Percentiles rank a stretch among this genome's conserved stretches.
Conservation (phyloP, 2,888 invertebrate species). For the Epistrophe eligans region DNA sequence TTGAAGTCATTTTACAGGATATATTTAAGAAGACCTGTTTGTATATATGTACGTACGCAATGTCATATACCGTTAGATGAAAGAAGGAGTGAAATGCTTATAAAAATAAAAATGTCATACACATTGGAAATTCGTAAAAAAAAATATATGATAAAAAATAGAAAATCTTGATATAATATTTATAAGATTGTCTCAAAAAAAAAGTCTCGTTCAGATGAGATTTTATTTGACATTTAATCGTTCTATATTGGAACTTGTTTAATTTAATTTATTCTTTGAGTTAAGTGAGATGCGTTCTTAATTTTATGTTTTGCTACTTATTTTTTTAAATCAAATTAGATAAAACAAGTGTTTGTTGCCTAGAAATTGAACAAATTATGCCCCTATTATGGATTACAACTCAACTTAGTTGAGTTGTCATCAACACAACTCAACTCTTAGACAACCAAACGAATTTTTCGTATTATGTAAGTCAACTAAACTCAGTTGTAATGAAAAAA, state of each 20-base stretch:
- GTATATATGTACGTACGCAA: not conserved
- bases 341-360: not conserved
- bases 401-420: too few relatives aligned
- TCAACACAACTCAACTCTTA: too few relatives aligned
- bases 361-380: too few relatives aligned
- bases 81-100: not conserved
- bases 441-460: too few relatives aligned
- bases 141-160: not conserved
- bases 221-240: slow-evolving; percentile 1
- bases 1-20: not conserved
- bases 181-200: not conserved
- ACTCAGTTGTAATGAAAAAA: too few relatives aligned
- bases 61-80: slow-evolving; percentile 12
- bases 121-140: not conserved
- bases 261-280: not conserved
- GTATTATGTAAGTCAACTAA: too few relatives aligned
- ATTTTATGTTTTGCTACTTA: not conserved
- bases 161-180: not conserved
- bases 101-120: not conserved
- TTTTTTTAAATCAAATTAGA: not conserved
- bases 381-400: too few relatives aligned
- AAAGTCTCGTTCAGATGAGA: slow-evolving; percentile 17
- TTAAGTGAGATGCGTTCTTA: not conserved
- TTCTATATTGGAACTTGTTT: slow-evolving; percentile 1
- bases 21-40: slow-evolving; percentile 9